Evolutionary conservation across 2,797 vertebrate species (phyloP).

Genomic region (Eutrigla gurnardus): DNA sequence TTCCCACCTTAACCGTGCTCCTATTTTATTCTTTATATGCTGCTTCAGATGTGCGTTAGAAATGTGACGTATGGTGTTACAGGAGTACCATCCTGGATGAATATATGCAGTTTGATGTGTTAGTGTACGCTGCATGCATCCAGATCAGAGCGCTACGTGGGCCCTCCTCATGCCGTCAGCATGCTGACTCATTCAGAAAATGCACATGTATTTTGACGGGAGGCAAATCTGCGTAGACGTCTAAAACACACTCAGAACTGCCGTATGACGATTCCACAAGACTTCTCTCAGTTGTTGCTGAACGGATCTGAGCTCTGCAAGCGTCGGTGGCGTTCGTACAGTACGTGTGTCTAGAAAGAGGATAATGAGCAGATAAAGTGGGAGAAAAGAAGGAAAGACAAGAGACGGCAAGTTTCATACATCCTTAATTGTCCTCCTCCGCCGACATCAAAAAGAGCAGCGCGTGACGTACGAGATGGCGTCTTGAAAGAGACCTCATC

Average conservation of each 20-base stretch:
- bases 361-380: constrained; percentile 42
- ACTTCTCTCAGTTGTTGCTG: constrained; percentile 26
- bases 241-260: constrained; percentile 5
- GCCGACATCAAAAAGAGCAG: constrained; percentile 59
- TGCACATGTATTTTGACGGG: constrained; percentile 31
- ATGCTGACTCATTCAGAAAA: constrained; percentile 37
- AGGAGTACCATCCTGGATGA: constrained; percentile 50
- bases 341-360: constrained; percentile 10
- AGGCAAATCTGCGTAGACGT: constrained; percentile 22
- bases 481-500: constrained; percentile 71
- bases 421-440: constrained; percentile 66
- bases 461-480: constrained; percentile 20
- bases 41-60: constrained; percentile 24
- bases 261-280: not conserved
- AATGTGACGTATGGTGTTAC: constrained; percentile 15
- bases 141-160: not conserved
- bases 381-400: constrained; percentile 20
- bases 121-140: constrained; percentile 18
- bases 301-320: constrained; percentile 7
- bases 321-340: not conserved
- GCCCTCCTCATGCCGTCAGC: not conserved
- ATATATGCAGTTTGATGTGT: constrained; percentile 65
- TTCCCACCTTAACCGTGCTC: not conserved
- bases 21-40: constrained; percentile 17
- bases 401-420: constrained; percentile 41